These are phyloP conservation scores for Choreutis nemorana DNA, from an alignment of 2,888 invertebrate species.

Conservation along the genomic window DNA sequence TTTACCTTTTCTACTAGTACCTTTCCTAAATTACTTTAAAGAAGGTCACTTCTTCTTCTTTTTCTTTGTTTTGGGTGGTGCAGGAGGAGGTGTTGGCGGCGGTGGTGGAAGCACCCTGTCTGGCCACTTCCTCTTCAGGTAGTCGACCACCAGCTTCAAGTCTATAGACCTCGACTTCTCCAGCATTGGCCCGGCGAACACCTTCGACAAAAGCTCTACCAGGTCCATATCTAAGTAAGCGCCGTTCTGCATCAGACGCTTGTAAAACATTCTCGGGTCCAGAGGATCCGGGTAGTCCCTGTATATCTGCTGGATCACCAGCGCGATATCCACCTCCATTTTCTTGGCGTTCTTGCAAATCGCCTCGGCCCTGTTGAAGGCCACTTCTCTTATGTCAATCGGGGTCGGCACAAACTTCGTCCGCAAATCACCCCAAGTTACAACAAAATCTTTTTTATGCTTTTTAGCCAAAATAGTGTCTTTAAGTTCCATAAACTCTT, in stretches of 20 bases:
- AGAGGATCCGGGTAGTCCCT: constrained; percentile 23
- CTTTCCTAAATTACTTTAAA: no score
- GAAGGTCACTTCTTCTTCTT: constrained; percentile 4
- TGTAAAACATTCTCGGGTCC: constrained; percentile 19
- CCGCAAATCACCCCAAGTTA: constrained; percentile 27
- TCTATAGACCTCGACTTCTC: constrained; percentile 26
- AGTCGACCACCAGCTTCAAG: constrained; percentile 25
- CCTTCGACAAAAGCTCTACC: constrained; percentile 22
- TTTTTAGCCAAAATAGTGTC: constrained; percentile 17
- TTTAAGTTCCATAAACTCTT: constrained; percentile 20
- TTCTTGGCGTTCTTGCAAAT: constrained; percentile 25
- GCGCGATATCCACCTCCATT: constrained; percentile 24
- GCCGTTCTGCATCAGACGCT: constrained; percentile 14
- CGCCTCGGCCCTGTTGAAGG: constrained; percentile 31
- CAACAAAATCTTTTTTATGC: constrained; percentile 18
- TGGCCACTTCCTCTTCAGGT: constrained; percentile 37
- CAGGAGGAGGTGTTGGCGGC: constrained; percentile 26
- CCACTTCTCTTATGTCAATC: constrained; percentile 26
- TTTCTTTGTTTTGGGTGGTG: constrained; percentile 11
- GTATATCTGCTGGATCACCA: constrained; percentile 22
- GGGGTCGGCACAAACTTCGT: constrained; percentile 14
- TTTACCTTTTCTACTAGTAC: background rate
- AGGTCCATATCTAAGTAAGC: constrained; percentile 24
- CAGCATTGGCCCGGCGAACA: constrained; percentile 23
- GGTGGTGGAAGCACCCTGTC: constrained; percentile 32